Base-by-base conservation (phyloP, 92 coral and sea anemone species). In the Epizoanthus scotinus region DNA sequence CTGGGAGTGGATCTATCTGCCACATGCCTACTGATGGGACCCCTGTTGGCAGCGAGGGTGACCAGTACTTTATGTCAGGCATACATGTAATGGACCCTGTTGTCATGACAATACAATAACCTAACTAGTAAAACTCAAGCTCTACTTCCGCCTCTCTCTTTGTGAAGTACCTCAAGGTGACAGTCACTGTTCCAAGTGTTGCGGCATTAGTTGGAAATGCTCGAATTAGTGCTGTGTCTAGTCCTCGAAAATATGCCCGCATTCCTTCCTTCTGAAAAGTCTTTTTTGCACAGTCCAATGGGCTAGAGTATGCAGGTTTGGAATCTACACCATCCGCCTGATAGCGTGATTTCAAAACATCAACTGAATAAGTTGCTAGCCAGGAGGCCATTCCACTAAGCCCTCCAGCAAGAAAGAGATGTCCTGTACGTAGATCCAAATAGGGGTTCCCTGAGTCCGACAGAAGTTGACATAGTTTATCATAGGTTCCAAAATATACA, bases 141-240 rank as follows among this genome's bases (percentile, higher is more conserved):
- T 91, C 95, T 10, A 82, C 70, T 25, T 86, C 90, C 54, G 82
- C 64, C 34, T 94, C 91, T 9, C 70, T 78, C 62, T 78, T 82
- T 56, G 86, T 87, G 21, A 88, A 86, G 74, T 81, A 70, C 65
- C 99, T 86, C 6, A 96, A 81, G 10, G 91, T 87, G 6, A 96
- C 56, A 20, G 98, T 93, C 24, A 93, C 98, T 24, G 97, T 95
- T 53, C 96, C 94, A 14, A 96, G 74, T 6, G 99, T 96, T 5
- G 99, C 95, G 0, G 99, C 99, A 84, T 96, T 96, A 14, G 89
- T 90, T 54, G 99, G 99, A 75, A 96, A 96, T 17, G 98, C 98
- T 36, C 99, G 69, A 0, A 93, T 86, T 49, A 96, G 27, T 18
- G 99, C 89, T 6, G 99, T 90, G 14, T 83, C 55, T 53, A 96